Base-by-base conservation (phyloP, 2,797 vertebrate genomes). In the Alauda arvensis region DNA sequence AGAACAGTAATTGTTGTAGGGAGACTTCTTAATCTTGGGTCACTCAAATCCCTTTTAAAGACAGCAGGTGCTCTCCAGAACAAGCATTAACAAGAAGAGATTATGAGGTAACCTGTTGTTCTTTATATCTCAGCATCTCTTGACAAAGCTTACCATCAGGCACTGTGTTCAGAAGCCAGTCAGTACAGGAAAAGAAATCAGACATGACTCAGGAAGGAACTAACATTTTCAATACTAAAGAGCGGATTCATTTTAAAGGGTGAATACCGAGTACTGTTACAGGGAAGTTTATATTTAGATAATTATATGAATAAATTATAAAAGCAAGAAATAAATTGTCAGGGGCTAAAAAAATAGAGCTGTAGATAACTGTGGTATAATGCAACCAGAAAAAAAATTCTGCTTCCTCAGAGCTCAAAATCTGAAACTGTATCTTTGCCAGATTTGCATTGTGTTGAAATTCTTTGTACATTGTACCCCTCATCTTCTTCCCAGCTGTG, bases 11-110 rank as follows among this genome's bases (percentile, higher is more conserved):
- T 96, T 76, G 51, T 95, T 97, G 70, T 85, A 91, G 91, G 77
- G 83, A 89, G 88, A 93, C 77, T 79, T 91, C 72, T 93, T 94
- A 95, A 95, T 90, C 90, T 87, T 90, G 68, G 90, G 87, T 95
- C 89, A 92, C 72, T 94, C 90, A 93, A 94, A 92, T 95, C 86
- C 77, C 92, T 94, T 96, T 83, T 96, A 87, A 95, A 93, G 86
- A 91, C 66, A 95, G 86, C 90, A 94, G 89, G 92, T 93, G 83
- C 82, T 94, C 90, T 95, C 94, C 82, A 90, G 88, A 91, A 83
- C 55, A 77, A 68, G 85, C 83, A 93, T 92, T 94, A 93, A 83
- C 74, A 82, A 87, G 79, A 60, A 90, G 74, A 93, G 68, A 95
- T 92, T 91, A 89, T 85, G 82, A 95, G 88, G 88, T 66, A 84